Evolutionary conservation across 2,888 invertebrate genomes (phyloP), one percentile per base, ranked within the genome.

Genomic region (Pyrrhia umbra): DNA sequence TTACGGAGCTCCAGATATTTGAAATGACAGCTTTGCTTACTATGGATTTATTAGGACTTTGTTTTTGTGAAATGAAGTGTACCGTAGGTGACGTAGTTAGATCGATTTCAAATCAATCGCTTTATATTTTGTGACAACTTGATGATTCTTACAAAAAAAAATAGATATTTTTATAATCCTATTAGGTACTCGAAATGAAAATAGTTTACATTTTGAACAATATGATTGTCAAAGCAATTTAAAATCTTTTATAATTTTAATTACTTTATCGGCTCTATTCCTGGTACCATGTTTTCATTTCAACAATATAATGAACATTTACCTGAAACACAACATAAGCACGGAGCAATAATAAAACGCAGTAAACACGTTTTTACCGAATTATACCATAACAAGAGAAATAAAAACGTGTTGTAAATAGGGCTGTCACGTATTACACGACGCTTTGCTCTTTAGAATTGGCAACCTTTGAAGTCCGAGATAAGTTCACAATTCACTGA

Each of bases 1-100:
- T 84, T 85, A 78, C 73, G 68, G 70, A 69, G 77, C 77, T 75
- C 77, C 78, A 77, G 75, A 79, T 77, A 76, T 78, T 79, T 69
- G 70, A 60, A 80, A 67, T 80, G 84, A 82, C 84, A 82, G 80
- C 70, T 81, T 79, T 75, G 65, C 77, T 80, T 75, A 79, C 81
- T 81, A 73, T 59, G 58, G 57, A 67, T 75, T 65, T 72, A 71
- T 63, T 39, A 54, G 49, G 20, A 58, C 49, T 63, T 68, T 65
- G 57, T 68, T 74, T 62, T 77, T 51, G 34, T 15, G 9, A 61
- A 55, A 34, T 54, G 13, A 34, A 62, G 8, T 1, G 13, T 21
- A 15, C 2, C 6, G 15, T 37, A 13, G 0, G 16, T 15, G 15
- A 16, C 4, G 1, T 34, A 34, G 4, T 20, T 10, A 6, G n/a